A percentile compares a stretch with the other conserved stretches of the same genome.
phyloP scores from a whole-genome alignment of 2,888 invertebrate genomes.

The Eurois occulta region DNA sequence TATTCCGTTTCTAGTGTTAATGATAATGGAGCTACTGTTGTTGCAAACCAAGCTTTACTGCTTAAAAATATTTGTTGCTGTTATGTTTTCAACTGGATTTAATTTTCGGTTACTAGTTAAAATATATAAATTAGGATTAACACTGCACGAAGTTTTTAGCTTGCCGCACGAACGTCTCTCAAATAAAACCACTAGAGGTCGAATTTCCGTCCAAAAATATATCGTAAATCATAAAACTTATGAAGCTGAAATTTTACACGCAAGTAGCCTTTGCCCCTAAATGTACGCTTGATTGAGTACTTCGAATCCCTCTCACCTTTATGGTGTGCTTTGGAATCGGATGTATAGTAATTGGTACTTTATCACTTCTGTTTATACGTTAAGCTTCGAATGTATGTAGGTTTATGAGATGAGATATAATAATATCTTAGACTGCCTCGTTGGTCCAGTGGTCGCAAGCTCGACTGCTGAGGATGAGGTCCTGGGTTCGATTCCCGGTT shows the following conservation, averaged over 20 bases:
- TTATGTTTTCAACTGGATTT: neutral
- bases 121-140: neutral
- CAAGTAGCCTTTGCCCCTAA: constrained; percentile 39
- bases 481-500: too few species aligned
- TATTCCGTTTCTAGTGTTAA: too few species aligned
- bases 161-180: constrained; percentile 9
- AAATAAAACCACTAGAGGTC: constrained; percentile 42
- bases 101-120: neutral
- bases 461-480: too few species aligned
- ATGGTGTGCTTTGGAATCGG: neutral
- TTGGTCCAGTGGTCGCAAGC: too few species aligned
- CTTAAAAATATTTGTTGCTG: neutral
- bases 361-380: neutral
- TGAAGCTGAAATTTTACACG: constrained; percentile 56
- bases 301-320: constrained; percentile 21
- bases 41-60: neutral
- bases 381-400: neutral
- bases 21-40: too few species aligned
- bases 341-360: constrained; percentile 11
- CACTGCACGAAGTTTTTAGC: constrained; percentile 8
- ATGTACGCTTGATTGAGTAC: constrained; percentile 48
- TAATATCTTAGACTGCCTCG: neutral
- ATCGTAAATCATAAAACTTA: constrained; percentile 54
- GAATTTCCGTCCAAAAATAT: constrained; percentile 44
- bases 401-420: neutral